These are phyloP conservation scores for Sebastes baramenuke DNA, from an alignment of 2,797 vertebrate species.

Conservation along the genomic window DNA sequence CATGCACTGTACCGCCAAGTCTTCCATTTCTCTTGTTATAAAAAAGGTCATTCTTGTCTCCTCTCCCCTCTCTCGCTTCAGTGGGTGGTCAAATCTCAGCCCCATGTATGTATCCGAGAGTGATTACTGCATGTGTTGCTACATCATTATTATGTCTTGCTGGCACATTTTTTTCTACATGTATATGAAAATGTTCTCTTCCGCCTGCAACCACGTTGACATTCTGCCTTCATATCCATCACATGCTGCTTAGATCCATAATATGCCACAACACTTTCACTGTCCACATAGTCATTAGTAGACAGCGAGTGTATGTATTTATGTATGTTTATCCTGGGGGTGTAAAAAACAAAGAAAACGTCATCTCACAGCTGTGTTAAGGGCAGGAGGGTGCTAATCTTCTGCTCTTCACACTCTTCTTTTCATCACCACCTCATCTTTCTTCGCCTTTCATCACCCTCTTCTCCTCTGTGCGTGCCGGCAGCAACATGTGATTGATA, in stretches of 20 bases:
- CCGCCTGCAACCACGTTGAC: slow-evolving; percentile 3
- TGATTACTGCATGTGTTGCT: slow-evolving; percentile 30
- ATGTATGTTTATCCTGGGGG: slow-evolving; percentile 15
- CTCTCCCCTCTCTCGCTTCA: slow-evolving; percentile 38
- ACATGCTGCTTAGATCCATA: slow-evolving; percentile 8
- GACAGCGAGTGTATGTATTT: not conserved
- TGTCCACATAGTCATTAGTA: slow-evolving; percentile 12
- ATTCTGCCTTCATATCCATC: slow-evolving; percentile 24
- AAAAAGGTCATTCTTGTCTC: slow-evolving; percentile 78
- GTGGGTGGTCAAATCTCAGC: slow-evolving; percentile 59
- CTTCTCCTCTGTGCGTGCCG: slow-evolving; percentile 22
- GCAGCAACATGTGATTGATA: slow-evolving; percentile 64
- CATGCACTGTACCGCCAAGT: slow-evolving; percentile 35
- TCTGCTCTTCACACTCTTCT: slow-evolving; percentile 28
- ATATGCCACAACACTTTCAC: not conserved
- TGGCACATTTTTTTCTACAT: not conserved
- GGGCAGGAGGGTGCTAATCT: slow-evolving; percentile 33
- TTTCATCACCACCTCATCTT: slow-evolving; percentile 50
- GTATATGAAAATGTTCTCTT: slow-evolving; percentile 18
- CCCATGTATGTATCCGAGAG: slow-evolving; percentile 17
- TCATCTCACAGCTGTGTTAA: slow-evolving; percentile 34
- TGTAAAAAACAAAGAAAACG: not conserved
- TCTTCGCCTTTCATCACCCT: slow-evolving; percentile 57
- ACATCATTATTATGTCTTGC: slow-evolving; percentile 35
- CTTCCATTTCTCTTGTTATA: slow-evolving; percentile 67